Conservation (phyloP, 2,113 vertebrate species). For the Neodon shergylaensis region DNA sequence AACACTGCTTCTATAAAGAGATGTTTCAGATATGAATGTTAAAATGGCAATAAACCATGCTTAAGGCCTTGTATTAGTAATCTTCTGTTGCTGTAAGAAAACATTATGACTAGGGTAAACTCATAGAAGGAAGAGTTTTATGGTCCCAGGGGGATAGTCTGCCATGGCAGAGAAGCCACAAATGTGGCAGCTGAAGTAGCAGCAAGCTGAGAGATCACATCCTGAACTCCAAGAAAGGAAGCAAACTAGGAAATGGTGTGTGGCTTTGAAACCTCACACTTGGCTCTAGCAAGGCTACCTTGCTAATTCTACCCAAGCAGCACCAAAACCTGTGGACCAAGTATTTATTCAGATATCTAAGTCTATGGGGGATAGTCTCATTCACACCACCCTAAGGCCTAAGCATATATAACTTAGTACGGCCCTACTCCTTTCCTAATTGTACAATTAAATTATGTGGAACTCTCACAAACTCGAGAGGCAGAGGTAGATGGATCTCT, state of each 20-base stretch:
- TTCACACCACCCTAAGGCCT: background rate
- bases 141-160: background rate
- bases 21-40: background rate
- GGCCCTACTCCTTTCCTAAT: background rate
- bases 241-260: background rate
- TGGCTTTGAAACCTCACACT: background rate
- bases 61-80: background rate
- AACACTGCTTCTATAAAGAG: background rate
- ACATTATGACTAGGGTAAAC: background rate
- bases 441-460: background rate
- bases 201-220: background rate
- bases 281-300: background rate
- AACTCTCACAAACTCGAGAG: background rate
- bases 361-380: background rate
- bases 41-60: background rate
- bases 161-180: background rate
- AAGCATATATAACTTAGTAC: background rate
- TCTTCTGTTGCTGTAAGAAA: background rate
- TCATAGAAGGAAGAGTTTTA: background rate
- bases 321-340: background rate
- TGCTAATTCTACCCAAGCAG: background rate
- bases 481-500: background rate
- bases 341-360: background rate
- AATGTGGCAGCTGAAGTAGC: background rate
- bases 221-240: background rate